Conservation (phyloP, 2,888 invertebrate species). For the Zele albiditarsus region DNA sequence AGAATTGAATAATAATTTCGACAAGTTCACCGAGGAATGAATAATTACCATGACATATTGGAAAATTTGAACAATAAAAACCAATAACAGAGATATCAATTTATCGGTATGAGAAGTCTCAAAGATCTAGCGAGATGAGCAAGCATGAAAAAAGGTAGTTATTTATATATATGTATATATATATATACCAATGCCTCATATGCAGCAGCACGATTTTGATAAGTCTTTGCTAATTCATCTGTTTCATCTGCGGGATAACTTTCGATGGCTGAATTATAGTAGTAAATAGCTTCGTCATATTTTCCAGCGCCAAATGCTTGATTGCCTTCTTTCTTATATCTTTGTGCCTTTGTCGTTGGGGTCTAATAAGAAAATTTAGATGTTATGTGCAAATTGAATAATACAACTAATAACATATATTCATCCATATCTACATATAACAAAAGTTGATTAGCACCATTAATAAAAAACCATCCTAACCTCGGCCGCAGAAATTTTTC, state of each 20-base stretch:
- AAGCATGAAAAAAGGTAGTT: too few species aligned
- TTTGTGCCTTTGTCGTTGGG: constrained; percentile 83
- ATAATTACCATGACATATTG: background rate
- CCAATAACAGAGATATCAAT: too few species aligned
- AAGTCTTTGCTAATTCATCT: constrained; percentile 89
- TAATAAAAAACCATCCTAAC: constrained; percentile 55
- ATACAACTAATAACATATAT: background rate
- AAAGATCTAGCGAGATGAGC: too few species aligned
- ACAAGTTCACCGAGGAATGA: background rate
- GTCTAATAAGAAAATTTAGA: constrained; percentile 68
- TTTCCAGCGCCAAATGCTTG: constrained; percentile 87
- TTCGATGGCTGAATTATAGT: constrained; percentile 95
- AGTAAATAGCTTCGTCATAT: constrained; percentile 91
- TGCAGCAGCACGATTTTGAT: constrained; percentile 96
- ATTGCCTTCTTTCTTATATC: constrained; percentile 92
- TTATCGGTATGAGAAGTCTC: too few species aligned
- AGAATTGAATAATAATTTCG: background rate
- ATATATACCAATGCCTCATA: constrained; percentile 85
- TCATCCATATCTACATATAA: background rate
- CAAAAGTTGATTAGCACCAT: background rate
- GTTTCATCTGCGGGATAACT: constrained; percentile 84
- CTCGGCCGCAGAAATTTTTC: constrained; percentile 64
- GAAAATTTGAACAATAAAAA: too few species aligned
- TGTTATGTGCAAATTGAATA: constrained; percentile 25
- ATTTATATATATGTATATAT: background rate